These are phyloP conservation scores for Falcunculus frontatus DNA, from an alignment of 2,113 vertebrate species.

Conservation along the genomic window DNA sequence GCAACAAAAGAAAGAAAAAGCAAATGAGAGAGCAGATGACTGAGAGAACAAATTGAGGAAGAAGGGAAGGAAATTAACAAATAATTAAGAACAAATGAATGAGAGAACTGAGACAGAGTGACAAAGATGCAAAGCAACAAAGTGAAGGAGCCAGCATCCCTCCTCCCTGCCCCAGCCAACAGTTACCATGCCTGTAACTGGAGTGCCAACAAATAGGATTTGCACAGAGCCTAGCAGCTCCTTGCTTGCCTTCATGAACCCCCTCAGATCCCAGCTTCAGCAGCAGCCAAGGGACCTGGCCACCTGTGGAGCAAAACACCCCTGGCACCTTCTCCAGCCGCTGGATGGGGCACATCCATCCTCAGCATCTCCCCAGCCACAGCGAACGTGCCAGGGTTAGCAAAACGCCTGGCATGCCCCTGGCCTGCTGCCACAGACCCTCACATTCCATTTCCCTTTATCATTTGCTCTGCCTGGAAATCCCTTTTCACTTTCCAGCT, in stretches of 20 bases:
- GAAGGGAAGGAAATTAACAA: conserved; percentile 62
- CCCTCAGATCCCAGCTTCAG: background rate
- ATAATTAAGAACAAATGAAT: conserved; percentile 57
- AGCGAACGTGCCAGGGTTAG: background rate
- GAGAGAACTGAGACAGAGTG: conserved; percentile 2
- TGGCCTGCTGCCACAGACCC: background rate
- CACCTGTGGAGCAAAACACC: background rate
- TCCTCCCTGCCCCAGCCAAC: background rate
- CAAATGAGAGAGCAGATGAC: conserved; percentile 27
- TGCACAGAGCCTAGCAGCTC: background rate
- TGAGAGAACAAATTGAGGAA: conserved; percentile 50
- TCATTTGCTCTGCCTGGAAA: conserved; percentile 11
- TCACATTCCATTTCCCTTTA: background rate
- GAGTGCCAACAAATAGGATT: background rate
- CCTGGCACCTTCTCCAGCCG: background rate
- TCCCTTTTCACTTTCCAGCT: conserved; percentile 19
- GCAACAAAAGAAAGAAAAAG: conserved; percentile 40
- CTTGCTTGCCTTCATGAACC: background rate
- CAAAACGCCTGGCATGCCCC: background rate
- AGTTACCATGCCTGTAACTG: background rate
- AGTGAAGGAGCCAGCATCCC: background rate
- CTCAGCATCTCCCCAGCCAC: background rate
- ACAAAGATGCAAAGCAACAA: background rate
- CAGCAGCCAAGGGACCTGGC: background rate
- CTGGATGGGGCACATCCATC: background rate